Evolutionary conservation across 2,888 invertebrate species (phyloP).

Genomic region (Dasysyrphus tricinctus): DNA sequence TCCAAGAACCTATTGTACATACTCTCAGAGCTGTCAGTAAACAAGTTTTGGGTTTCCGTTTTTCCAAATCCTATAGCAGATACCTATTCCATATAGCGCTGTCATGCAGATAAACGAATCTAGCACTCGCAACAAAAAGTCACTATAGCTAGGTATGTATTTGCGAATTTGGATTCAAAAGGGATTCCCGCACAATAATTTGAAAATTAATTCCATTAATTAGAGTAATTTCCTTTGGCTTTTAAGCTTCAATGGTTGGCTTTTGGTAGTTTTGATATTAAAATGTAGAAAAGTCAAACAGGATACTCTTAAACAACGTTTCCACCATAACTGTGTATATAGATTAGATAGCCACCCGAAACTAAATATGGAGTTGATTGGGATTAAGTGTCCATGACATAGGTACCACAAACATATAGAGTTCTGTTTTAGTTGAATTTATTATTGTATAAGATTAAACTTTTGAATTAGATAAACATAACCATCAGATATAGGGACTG

Average conservation of each 20-base stretch:
- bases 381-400: slow-evolving; percentile 63
- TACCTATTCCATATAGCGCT: background rate
- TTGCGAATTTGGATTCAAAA: slow-evolving; percentile 1
- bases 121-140: background rate
- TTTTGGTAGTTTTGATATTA: slow-evolving; percentile 31
- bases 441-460: slow-evolving; percentile 50
- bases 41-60: slow-evolving; percentile 21
- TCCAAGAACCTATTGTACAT: background rate
- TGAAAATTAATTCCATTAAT: slow-evolving; percentile 74
- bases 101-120: slow-evolving; percentile 19
- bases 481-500: background rate
- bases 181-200: slow-evolving; percentile 54
- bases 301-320: background rate
- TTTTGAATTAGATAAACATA: background rate
- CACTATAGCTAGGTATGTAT: background rate
- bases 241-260: slow-evolving; percentile 35
- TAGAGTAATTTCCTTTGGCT: slow-evolving; percentile 65
- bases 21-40: slow-evolving; percentile 28
- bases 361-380: slow-evolving; percentile 47
- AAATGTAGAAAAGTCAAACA: slow-evolving; percentile 32
- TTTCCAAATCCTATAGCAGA: background rate
- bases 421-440: slow-evolving; percentile 58
- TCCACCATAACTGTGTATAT: background rate
- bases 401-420: slow-evolving; percentile 58
- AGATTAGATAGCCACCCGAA: slow-evolving; percentile 6